Evolutionary conservation across 2,888 invertebrate genomes (phyloP).

Genomic region (Pachycephus smyrnensis): DNA sequence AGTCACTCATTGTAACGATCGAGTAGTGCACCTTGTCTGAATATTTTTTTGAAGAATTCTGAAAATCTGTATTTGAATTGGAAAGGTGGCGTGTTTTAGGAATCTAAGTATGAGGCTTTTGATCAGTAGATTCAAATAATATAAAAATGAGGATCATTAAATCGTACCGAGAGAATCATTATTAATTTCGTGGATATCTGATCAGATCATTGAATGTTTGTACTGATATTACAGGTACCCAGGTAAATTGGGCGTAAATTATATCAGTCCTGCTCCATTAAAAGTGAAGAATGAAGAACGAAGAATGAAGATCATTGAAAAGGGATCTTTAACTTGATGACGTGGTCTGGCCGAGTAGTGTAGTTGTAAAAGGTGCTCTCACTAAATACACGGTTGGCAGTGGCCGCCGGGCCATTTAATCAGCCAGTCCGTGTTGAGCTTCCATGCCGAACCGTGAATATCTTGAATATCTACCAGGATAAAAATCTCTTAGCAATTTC

Average conservation of each 20-base stretch:
- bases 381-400: conserved; percentile 47
- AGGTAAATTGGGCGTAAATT: background rate
- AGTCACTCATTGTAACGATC: too few relatives aligned
- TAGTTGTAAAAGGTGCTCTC: background rate
- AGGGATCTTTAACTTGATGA: background rate
- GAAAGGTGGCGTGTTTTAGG: too few relatives aligned
- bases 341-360: background rate
- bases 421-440: conserved; percentile 26
- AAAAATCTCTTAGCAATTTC: conserved; percentile 62
- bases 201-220: too few relatives aligned
- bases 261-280: background rate
- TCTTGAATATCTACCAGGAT: conserved; percentile 57
- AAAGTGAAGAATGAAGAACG: background rate
- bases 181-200: too few relatives aligned
- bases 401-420: conserved; percentile 51
- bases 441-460: conserved; percentile 60
- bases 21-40: too few relatives aligned
- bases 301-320: background rate
- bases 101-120: too few relatives aligned
- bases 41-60: too few relatives aligned
- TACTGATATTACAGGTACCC: too few relatives aligned
- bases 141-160: too few relatives aligned
- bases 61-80: too few relatives aligned
- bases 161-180: too few relatives aligned
- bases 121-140: too few relatives aligned